Conservation (phyloP, 2,797 vertebrate species). For the Poeciliopsis paucimaculata region DNA sequence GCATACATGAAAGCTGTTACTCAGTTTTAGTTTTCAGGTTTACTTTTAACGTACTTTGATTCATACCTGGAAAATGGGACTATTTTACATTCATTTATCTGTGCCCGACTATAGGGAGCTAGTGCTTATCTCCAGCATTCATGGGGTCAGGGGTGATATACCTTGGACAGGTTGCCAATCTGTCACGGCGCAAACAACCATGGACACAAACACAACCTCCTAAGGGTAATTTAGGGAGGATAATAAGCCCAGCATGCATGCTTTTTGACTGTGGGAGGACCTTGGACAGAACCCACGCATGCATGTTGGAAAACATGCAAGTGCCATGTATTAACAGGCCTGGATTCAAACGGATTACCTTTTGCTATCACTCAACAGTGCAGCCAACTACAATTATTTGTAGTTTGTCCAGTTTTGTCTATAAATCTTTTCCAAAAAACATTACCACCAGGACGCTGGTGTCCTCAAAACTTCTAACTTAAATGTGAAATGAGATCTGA, state of each 20-base stretch:
- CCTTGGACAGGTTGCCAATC: not conserved
- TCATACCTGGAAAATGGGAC: not conserved
- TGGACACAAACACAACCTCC: not conserved
- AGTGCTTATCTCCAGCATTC: not conserved
- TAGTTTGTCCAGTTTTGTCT: not conserved
- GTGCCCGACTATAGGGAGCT: not conserved
- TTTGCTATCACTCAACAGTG: not conserved
- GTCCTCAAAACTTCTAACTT: not conserved
- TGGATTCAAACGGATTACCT: not conserved
- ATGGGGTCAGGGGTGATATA: not conserved
- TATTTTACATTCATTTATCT: not conserved
- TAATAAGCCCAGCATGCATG: not conserved
- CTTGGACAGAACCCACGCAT: not conserved
- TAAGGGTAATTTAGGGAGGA: not conserved
- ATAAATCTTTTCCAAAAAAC: not conserved
- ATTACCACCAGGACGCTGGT: no score
- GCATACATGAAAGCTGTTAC: not conserved
- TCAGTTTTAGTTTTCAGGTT: not conserved
- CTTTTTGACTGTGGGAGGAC: not conserved
- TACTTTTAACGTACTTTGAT: not conserved
- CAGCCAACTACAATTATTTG: not conserved
- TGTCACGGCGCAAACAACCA: not conserved
- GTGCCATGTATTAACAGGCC: not conserved
- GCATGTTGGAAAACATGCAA: not conserved
- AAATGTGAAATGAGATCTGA: not conserved